These are phyloP conservation scores for Papilio helenus DNA, from an alignment of 1,140 invertebrate genomes.

Conservation along the genomic window DNA sequence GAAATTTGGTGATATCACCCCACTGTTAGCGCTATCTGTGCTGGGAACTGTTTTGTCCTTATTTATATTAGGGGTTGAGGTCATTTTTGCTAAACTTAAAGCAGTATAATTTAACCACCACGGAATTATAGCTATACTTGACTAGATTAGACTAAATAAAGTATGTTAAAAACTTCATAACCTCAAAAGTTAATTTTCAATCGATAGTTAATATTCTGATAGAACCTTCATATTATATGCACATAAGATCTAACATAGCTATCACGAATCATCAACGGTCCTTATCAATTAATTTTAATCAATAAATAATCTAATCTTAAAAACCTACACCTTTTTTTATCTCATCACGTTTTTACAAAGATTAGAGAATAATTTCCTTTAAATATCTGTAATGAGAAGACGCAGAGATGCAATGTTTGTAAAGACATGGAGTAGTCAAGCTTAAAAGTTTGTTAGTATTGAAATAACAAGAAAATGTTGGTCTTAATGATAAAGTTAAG, in stretches of 20 bases:
- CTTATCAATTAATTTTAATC: conserved; percentile 44
- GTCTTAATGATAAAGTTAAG: conserved; percentile 49
- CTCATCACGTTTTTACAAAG: conserved; percentile 43
- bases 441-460: not conserved
- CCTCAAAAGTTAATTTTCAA: not conserved
- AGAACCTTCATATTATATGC: not conserved
- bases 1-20: conserved; percentile 61
- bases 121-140: not conserved
- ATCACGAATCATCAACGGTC: conserved; percentile 42
- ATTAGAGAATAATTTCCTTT: conserved; percentile 44
- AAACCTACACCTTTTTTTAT: conserved; percentile 3
- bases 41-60: conserved; percentile 52
- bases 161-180: not conserved
- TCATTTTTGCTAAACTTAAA: conserved; percentile 50
- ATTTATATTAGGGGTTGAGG: conserved; percentile 55
- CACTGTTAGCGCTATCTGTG: conserved; percentile 50
- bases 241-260: conserved; percentile 1
- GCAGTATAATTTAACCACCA: not conserved
- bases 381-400: conserved; percentile 48
- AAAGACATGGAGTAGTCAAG: conserved; percentile 34
- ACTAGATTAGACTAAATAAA: not conserved
- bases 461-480: conserved; percentile 48
- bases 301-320: conserved; percentile 35
- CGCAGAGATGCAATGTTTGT: conserved; percentile 30
- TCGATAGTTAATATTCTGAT: not conserved